phyloP scores from a whole-genome alignment of 1,140 invertebrate species.

The fruit fly (Drosophila melanogaster) region DNA sequence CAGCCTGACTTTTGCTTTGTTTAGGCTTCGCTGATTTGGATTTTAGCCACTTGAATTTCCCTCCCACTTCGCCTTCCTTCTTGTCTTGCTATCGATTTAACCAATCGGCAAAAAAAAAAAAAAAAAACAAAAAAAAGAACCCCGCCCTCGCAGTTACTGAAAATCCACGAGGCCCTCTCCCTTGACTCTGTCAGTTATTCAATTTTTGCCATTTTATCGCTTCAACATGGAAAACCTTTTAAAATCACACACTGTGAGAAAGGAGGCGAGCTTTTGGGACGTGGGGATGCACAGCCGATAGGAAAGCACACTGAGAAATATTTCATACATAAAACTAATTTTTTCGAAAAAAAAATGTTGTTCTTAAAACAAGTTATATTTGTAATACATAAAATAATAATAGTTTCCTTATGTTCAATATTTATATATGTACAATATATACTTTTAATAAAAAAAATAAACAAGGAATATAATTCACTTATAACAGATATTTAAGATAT shows the following conservation, averaged over 20 bases:
- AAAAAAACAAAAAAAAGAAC: background rate
- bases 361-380: too few relatives aligned
- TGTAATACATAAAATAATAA: too few relatives aligned
- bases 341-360: too few relatives aligned
- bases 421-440: too few relatives aligned
- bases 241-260: slow-evolving; percentile 54
- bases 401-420: too few relatives aligned
- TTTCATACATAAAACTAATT: background rate
- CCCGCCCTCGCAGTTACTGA: background rate
- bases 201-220: slow-evolving; percentile 77
- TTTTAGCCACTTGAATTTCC: slow-evolving; percentile 2
- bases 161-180: slow-evolving; percentile 22
- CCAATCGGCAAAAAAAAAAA: slow-evolving; percentile 25
- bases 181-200: slow-evolving; percentile 64
- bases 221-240: slow-evolving; percentile 74
- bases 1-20: slow-evolving; percentile 40
- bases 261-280: background rate
- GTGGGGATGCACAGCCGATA: background rate
- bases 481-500: too few relatives aligned
- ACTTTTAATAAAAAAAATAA: too few relatives aligned
- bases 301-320: background rate
- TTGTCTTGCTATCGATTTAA: slow-evolving; percentile 39
- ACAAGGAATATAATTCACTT: background rate
- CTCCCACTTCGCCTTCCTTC: background rate
- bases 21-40: slow-evolving; percentile 71